Conservation (phyloP, 2,797 vertebrate species). For the Enteromius fasciolatus region DNA sequence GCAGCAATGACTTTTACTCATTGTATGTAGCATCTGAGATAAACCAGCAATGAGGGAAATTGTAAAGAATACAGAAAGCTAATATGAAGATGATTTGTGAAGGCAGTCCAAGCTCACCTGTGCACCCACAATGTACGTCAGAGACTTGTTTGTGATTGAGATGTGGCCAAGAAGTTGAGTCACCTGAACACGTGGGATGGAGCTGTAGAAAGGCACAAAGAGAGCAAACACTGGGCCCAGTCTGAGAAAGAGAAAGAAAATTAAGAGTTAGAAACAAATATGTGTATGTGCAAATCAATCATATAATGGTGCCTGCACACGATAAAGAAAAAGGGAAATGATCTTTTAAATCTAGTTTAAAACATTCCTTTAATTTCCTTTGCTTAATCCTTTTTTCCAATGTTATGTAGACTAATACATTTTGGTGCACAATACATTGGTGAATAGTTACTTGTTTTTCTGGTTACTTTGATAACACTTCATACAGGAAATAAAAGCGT, state of each 20-base stretch:
- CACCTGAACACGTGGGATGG: slow-evolving; percentile 90
- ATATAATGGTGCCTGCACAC: no score
- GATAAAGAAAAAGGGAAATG: neutral
- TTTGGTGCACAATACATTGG: neutral
- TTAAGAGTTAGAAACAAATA: neutral
- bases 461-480: neutral
- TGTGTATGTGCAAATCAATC: neutral
- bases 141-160: slow-evolving; percentile 95
- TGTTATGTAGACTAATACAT: neutral
- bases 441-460: neutral
- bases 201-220: slow-evolving; percentile 94
- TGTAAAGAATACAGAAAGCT: no score
- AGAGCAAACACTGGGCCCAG: slow-evolving; percentile 91
- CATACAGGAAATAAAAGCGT: neutral
- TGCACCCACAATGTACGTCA: slow-evolving; percentile 91
- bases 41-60: neutral
- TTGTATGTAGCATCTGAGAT: neutral
- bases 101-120: slow-evolving; percentile 72
- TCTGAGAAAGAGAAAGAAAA: slow-evolving; percentile 74
- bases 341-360: neutral
- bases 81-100: neutral
- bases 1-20: neutral
- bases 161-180: slow-evolving; percentile 90
- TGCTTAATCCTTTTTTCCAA: neutral
- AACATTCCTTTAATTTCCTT: neutral